Evolutionary conservation across 1,140 invertebrate species (phyloP).

Genomic region (Drosophila elegans): DNA sequence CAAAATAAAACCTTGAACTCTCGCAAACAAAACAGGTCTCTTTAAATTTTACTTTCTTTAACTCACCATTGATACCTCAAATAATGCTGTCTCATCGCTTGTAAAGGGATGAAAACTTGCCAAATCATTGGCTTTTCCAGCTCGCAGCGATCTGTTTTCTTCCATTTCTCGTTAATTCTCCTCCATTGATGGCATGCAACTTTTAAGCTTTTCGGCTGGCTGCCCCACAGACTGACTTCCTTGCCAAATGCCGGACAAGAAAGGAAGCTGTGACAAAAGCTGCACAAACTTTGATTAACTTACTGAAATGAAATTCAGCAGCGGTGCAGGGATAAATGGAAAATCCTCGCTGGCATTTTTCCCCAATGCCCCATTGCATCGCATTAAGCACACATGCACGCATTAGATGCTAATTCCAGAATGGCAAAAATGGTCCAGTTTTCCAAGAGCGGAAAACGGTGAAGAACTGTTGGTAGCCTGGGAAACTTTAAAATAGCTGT

Average conservation of each 20-base stretch:
- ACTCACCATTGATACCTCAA: neutral
- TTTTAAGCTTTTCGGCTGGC: conserved; percentile 22
- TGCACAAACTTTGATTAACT: conserved; percentile 50
- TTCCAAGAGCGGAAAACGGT: conserved; percentile 15
- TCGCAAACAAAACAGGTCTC: too few relatives aligned
- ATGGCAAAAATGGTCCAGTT: conserved; percentile 4
- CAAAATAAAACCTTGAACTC: neutral
- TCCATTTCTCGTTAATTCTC: conserved; percentile 10
- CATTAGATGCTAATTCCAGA: conserved; percentile 13
- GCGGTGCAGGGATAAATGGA: conserved; percentile 15
- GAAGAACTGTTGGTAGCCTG: conserved; percentile 6
- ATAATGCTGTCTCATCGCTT: conserved; percentile 2
- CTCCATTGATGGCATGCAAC: conserved; percentile 8
- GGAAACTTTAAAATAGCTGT: conserved; percentile 50
- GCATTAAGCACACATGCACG: conserved; percentile 39
- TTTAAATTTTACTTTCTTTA: neutral
- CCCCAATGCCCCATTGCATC: conserved; percentile 23
- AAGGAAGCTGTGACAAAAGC: conserved; percentile 10
- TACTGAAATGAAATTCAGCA: conserved; percentile 11
- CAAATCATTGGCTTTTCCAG: conserved; percentile 26
- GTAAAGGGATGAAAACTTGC: conserved; percentile 9
- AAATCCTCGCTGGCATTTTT: conserved; percentile 30
- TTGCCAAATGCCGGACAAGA: conserved; percentile 20
- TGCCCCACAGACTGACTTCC: conserved; percentile 12
- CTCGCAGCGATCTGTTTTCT: conserved; percentile 17